These are phyloP conservation scores for Cotesia congregata DNA, from an alignment of 2,888 invertebrate genomes.

Conservation along the genomic window DNA sequence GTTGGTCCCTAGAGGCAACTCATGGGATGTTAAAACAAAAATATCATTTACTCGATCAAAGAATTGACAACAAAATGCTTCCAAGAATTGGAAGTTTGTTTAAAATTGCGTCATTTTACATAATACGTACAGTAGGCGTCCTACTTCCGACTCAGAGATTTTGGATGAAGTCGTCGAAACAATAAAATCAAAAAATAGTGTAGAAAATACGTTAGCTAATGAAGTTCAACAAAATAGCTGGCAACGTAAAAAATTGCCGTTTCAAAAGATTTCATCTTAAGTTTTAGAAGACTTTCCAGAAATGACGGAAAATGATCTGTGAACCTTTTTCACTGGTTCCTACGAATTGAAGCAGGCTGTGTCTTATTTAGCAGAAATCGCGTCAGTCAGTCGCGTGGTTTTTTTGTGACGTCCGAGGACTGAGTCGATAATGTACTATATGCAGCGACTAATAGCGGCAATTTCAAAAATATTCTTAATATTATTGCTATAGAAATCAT, in stretches of 20 bases:
- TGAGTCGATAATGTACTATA: too few relatives aligned
- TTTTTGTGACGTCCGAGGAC: too few relatives aligned
- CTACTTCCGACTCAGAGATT: background rate
- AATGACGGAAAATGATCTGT: too few relatives aligned
- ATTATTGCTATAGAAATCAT: too few relatives aligned
- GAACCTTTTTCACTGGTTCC: too few relatives aligned
- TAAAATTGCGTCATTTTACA: constrained; percentile 11
- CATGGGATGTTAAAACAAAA: constrained; percentile 20
- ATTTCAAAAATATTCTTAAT: too few relatives aligned
- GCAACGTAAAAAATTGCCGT: too few relatives aligned
- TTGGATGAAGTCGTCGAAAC: constrained; percentile 3
- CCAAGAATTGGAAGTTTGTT: background rate
- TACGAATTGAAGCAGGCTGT: too few relatives aligned
- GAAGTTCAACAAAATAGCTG: constrained; percentile 13
- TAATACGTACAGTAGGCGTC: constrained; percentile 37
- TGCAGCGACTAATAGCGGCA: too few relatives aligned
- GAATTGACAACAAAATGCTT: constrained; percentile 18
- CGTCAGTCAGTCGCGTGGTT: constrained; percentile 3
- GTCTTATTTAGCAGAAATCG: too few relatives aligned
- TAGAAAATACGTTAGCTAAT: constrained; percentile 23
- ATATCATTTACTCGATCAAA: constrained; percentile 17
- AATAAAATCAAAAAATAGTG: background rate
- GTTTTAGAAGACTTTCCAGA: too few relatives aligned
- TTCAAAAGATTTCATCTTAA: too few relatives aligned
- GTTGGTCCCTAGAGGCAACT: constrained; percentile 2